These are phyloP conservation scores for Dinothrombium tinctorium DNA, from an alignment of 1,140 invertebrate genomes.

Conservation along the genomic window DNA sequence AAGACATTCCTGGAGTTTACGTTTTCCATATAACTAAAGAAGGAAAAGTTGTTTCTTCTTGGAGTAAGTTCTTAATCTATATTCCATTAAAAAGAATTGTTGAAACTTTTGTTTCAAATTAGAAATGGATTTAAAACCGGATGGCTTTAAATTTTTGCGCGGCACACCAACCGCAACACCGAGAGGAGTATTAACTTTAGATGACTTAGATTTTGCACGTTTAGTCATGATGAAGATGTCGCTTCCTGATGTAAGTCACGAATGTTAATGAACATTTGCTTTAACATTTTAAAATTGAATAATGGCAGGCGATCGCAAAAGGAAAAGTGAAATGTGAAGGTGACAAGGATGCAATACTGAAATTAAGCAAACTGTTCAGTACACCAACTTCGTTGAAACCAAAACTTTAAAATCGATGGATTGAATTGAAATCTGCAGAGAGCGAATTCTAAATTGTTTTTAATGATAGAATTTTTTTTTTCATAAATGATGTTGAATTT, in stretches of 20 bases:
- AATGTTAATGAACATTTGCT: neutral
- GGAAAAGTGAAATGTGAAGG: neutral
- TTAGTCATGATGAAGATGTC: constrained; percentile 1
- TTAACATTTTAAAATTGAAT: neutral
- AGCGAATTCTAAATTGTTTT: no score
- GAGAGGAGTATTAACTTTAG: neutral
- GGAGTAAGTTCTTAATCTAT: constrained; percentile 42
- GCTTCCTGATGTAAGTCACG: neutral
- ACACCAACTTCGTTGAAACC: constrained; percentile 5
- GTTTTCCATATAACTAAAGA: constrained; percentile 56
- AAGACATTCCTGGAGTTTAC: constrained; percentile 54
- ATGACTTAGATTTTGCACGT: constrained; percentile 4
- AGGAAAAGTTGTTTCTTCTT: constrained; percentile 45
- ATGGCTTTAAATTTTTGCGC: neutral
- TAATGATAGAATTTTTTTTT: no score
- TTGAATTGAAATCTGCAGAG: no score
- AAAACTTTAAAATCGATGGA: constrained; percentile 2
- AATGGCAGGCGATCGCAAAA: neutral
- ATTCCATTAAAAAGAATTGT: neutral
- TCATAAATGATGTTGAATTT: no score
- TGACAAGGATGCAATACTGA: constrained; percentile 1
- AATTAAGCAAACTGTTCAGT: constrained; percentile 1
- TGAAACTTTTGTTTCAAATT: neutral
- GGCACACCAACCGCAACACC: neutral
- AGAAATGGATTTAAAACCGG: neutral